Conservation (phyloP, 2,888 invertebrate genomes). For the Lordiphosa andalusiaca region DNA sequence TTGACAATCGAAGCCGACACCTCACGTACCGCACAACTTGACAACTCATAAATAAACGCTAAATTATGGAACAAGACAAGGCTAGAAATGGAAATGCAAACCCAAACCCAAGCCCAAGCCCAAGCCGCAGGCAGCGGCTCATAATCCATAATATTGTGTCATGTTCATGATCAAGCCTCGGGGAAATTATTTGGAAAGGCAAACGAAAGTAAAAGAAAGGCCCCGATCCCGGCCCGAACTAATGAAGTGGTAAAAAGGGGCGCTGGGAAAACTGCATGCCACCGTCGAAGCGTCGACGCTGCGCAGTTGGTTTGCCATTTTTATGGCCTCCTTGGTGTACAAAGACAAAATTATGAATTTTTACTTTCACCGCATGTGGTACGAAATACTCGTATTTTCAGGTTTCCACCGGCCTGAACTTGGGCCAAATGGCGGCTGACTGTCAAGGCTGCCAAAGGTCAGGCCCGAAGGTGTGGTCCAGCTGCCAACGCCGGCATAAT, state of each 20-base stretch:
- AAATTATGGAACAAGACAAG: slow-evolving; percentile 66
- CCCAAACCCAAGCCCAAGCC: slow-evolving; percentile 16
- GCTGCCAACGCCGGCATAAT: slow-evolving; percentile 19
- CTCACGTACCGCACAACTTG: slow-evolving; percentile 61
- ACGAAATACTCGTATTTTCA: slow-evolving; percentile 37
- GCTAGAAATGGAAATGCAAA: slow-evolving; percentile 44
- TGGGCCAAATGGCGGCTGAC: slow-evolving; percentile 56
- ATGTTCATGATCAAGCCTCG: slow-evolving; percentile 66
- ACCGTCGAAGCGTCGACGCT: slow-evolving; percentile 13
- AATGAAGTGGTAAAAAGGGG: slow-evolving; percentile 73
- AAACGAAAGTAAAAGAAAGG: slow-evolving; percentile 68
- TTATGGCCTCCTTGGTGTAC: slow-evolving; percentile 61
- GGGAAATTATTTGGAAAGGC: slow-evolving; percentile 69
- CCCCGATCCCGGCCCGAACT: slow-evolving; percentile 33
- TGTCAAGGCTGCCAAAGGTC: slow-evolving; percentile 65
- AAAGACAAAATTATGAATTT: slow-evolving; percentile 76
- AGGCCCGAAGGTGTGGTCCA: slow-evolving; percentile 57
- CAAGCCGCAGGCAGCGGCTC: slow-evolving; percentile 35
- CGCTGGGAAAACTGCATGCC: slow-evolving; percentile 51
- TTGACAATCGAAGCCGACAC: slow-evolving; percentile 41
- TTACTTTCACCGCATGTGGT: slow-evolving; percentile 78
- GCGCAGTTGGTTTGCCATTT: slow-evolving; percentile 60
- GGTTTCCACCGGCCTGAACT: slow-evolving; percentile 57
- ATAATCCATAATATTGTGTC: slow-evolving; percentile 73
- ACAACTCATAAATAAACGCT: slow-evolving; percentile 78